Evolutionary conservation across 1,140 invertebrate genomes (phyloP).

Genomic region (Drosophila kepulauana): DNA sequence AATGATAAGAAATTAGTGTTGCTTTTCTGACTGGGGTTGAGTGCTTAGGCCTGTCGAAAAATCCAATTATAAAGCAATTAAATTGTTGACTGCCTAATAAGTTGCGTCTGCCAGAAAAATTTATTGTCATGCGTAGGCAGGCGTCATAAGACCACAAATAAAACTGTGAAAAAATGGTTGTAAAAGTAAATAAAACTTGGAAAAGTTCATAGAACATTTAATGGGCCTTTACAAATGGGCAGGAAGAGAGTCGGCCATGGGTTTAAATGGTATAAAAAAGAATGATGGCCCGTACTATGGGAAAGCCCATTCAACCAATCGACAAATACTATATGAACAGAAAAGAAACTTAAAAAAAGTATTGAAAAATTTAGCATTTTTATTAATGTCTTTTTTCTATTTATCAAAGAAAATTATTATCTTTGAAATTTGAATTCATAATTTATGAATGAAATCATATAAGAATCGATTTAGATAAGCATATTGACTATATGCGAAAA

Average conservation of each 20-base stretch:
- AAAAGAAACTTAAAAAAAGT: neutral
- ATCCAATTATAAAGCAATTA: conserved; percentile 54
- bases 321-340: neutral
- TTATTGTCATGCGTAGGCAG: conserved; percentile 30
- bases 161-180: conserved; percentile 24
- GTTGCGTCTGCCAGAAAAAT: conserved; percentile 27
- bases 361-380: neutral
- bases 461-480: neutral
- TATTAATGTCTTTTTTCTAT: neutral
- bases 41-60: conserved; percentile 19
- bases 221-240: neutral
- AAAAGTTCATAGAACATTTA: conserved; percentile 10
- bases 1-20: conserved; percentile 36
- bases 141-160: conserved; percentile 33
- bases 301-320: neutral
- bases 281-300: conserved; percentile 14
- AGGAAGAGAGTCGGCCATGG: neutral
- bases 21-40: conserved; percentile 1
- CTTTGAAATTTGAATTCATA: too few relatives aligned
- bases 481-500: neutral
- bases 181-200: conserved; percentile 18
- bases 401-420: too few relatives aligned
- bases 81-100: conserved; percentile 47
- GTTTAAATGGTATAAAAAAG: conserved; percentile 24
- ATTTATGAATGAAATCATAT: too few relatives aligned